phyloP scores from a whole-genome alignment of 2,113 vertebrate species.

The Cricetomys ansorgei region DNA sequence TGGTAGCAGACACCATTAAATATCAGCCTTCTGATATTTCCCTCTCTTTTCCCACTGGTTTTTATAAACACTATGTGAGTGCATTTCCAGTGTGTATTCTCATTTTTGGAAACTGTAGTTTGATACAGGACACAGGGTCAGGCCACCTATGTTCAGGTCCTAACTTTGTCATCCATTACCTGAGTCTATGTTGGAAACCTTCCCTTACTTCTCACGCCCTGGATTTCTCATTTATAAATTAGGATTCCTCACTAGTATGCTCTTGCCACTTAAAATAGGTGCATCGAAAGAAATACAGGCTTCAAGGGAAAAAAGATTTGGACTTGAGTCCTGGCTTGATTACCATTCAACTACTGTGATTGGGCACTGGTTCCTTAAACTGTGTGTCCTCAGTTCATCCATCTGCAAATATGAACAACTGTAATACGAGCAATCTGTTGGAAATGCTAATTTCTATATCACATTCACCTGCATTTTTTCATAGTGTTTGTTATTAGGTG shows the following conservation, averaged over 20 bases:
- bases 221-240: background rate
- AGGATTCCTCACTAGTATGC: background rate
- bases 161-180: background rate
- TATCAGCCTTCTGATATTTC: no score
- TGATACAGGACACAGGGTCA: background rate
- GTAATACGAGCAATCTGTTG: background rate
- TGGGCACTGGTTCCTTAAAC: background rate
- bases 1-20: background rate
- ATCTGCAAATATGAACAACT: background rate
- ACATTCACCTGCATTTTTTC: background rate
- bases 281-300: background rate
- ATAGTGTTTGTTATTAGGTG: background rate
- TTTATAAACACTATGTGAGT: background rate
- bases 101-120: background rate
- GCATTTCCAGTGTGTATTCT: background rate
- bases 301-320: background rate
- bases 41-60: background rate
- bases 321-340: background rate
- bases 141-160: background rate
- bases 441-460: background rate
- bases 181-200: background rate
- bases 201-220: background rate
- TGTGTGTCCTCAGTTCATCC: background rate
- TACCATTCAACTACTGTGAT: background rate
- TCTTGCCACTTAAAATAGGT: background rate